phyloP scores from a whole-genome alignment of 1,140 invertebrate genomes.

The Listronotus oregonensis region DNA sequence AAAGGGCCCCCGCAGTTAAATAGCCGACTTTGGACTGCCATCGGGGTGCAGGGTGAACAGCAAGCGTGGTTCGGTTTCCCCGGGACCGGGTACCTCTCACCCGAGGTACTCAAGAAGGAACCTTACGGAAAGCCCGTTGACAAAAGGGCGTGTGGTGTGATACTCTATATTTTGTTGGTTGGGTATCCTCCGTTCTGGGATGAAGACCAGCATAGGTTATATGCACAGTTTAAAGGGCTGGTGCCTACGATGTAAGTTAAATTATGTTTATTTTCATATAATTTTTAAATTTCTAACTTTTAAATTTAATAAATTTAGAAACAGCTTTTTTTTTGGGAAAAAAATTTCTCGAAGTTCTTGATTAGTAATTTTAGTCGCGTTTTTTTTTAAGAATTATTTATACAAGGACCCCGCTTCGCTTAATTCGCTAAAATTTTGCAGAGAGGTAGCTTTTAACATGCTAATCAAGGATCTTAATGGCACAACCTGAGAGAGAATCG shows the following conservation, averaged over 20 bases:
- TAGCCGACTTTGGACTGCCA: slow-evolving; percentile 99
- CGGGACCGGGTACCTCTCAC: slow-evolving; percentile 97
- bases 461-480: too few species aligned
- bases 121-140: slow-evolving; percentile 99
- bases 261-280: too few species aligned
- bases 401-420: too few species aligned
- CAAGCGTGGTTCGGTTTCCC: slow-evolving; percentile 99
- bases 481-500: too few species aligned
- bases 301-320: too few species aligned
- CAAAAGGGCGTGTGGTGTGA: slow-evolving; percentile 99
- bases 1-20: slow-evolving; percentile 99
- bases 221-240: slow-evolving; percentile 99
- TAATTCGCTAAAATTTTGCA: too few species aligned
- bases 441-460: too few species aligned
- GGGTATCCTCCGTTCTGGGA: slow-evolving; percentile 99
- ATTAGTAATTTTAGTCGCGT: too few species aligned
- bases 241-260: slow-evolving; percentile 95
- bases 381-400: too few species aligned
- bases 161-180: slow-evolving; percentile 98
- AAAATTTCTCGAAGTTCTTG: too few species aligned
- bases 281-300: too few species aligned
- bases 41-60: slow-evolving; percentile 98
- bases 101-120: slow-evolving; percentile 99
- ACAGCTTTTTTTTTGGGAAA: too few species aligned
- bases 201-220: slow-evolving; percentile 98